Evolutionary conservation across 2,113 vertebrate species (phyloP), one percentile per base, ranked within the genome.

Genomic region (Talpa occidentalis): DNA sequence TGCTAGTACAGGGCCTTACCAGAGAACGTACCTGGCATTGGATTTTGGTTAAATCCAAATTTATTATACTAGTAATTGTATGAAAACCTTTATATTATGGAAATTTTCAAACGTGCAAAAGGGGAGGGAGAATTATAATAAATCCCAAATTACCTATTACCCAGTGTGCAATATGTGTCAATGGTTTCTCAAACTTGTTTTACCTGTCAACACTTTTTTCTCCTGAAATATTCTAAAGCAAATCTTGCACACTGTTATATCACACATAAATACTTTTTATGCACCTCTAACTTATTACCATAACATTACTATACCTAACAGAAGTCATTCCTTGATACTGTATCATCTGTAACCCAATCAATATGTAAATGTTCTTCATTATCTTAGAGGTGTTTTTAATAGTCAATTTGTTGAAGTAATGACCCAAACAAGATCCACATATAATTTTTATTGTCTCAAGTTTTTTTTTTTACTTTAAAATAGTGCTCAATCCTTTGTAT

Each of bases 311-410:
- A 59, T 15, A 79, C 8, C 52, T 74, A 74, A 85, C 3, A 88
- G 49, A 85, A 59, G 28, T 49, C 66, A 89, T 26, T 74, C 24
- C 40, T 88, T 78, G 72, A 59, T 67, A 49, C 28, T 30, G 28
- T 8, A 22, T 77, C 9, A 49, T 73, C 22, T 78, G 6, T 52
- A 88, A 79, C 22, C 16, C 40, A 66, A 17, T 35, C 3, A 4
- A 88, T 59, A 78, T 26, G 16, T 11, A 73, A 35, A 66, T 66
- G 28, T 47, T 78, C 40, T 91, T 90, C 52, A 52, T 49, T 90
- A 35, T 80, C 85, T 92, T 92, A 60, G n/a, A 79, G 40, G 42
- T 42, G 15, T 82, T 49, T 83, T 95, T 21, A 32, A 24, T 42
- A 92, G 78, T 11, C 30, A 60, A 40, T 62, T 47, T 89, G 35